These are phyloP conservation scores for Pangasianodon gigas DNA, from an alignment of 2,113 vertebrate species.

Conservation along the genomic window DNA sequence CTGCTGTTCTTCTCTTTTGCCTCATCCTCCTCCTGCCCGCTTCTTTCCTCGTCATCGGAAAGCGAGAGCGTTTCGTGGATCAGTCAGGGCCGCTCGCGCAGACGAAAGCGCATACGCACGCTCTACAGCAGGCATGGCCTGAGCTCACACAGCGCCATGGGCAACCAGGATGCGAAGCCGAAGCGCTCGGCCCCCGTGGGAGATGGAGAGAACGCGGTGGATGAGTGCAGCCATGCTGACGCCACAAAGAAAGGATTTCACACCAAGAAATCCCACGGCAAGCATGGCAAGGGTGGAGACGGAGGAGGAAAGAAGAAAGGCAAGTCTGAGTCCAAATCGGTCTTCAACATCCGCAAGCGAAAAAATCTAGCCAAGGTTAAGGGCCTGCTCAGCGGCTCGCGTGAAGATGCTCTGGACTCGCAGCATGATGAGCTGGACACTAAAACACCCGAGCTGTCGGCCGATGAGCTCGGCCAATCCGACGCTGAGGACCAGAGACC, in stretches of 20 bases:
- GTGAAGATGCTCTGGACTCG: conserved; percentile 83
- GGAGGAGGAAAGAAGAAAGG: conserved; percentile 80
- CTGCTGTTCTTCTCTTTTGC: conserved; percentile 69
- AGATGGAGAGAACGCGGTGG: conserved; percentile 74
- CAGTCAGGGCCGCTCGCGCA: conserved; percentile 56
- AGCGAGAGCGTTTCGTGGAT: conserved; percentile 42
- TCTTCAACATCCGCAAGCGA: conserved; percentile 91
- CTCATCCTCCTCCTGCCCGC: conserved; percentile 66
- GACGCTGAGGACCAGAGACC: conserved; percentile 80
- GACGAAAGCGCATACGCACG: conserved; percentile 3
- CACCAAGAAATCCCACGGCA: conserved; percentile 80
- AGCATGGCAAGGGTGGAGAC: conserved; percentile 79
- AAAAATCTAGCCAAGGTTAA: conserved; percentile 86
- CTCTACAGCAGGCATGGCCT: conserved; percentile 74
- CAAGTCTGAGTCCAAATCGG: conserved; percentile 84
- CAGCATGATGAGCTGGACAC: conserved; percentile 83
- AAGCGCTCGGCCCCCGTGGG: conserved; percentile 75
- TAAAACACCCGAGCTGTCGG: conserved; percentile 91
- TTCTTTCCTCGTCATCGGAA: conserved; percentile 64
- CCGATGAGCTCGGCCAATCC: conserved; percentile 86
- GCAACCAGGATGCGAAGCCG: conserved; percentile 95
- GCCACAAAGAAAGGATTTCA: conserved; percentile 82
- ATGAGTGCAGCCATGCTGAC: conserved; percentile 82
- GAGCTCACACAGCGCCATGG: conserved; percentile 80
- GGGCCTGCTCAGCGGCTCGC: conserved; percentile 78